Conservation (phyloP, 1,140 invertebrate genomes). For the Drosophila rhopaloa region DNA sequence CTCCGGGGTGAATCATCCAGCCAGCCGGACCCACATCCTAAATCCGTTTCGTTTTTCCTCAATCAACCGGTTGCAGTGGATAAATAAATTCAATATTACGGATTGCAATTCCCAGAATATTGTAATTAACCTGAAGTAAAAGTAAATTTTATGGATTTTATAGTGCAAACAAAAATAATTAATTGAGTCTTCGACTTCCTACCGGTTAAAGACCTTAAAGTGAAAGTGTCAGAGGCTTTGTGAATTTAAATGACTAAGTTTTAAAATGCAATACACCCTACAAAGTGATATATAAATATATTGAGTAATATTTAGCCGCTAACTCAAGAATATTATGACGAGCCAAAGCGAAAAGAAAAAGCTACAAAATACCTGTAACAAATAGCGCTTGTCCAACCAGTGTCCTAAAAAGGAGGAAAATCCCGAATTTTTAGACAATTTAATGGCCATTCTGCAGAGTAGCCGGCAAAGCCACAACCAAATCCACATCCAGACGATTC, state of each 20-base stretch:
- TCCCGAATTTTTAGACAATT: not conserved
- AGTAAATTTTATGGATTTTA: not conserved
- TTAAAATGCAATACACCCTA: no score
- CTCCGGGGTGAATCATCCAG: conserved; percentile 31
- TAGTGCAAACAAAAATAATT: not conserved
- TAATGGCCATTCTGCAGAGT: conserved; percentile 50
- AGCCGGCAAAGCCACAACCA: conserved; percentile 18
- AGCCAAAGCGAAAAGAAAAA: not conserved
- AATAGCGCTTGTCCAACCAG: conserved; percentile 1
- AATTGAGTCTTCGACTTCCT: no score
- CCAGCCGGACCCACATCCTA: conserved; percentile 24
- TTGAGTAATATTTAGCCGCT: not conserved
- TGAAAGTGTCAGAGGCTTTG: no score
- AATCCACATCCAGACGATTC: conserved; percentile 20
- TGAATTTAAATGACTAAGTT: no score
- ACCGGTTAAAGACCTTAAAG: no score
- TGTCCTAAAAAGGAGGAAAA: not conserved
- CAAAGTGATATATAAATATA: not conserved
- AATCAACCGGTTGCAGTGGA: conserved; percentile 32
- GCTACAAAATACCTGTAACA: not conserved
- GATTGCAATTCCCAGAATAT: conserved; percentile 20
- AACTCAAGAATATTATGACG: not conserved
- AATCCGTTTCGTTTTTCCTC: conserved; percentile 36
- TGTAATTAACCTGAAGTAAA: not conserved
- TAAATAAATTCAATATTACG: conserved; percentile 4